Evolutionary conservation across 2,113 vertebrate genomes (phyloP).

Genomic region (cat (Felis catus)): DNA sequence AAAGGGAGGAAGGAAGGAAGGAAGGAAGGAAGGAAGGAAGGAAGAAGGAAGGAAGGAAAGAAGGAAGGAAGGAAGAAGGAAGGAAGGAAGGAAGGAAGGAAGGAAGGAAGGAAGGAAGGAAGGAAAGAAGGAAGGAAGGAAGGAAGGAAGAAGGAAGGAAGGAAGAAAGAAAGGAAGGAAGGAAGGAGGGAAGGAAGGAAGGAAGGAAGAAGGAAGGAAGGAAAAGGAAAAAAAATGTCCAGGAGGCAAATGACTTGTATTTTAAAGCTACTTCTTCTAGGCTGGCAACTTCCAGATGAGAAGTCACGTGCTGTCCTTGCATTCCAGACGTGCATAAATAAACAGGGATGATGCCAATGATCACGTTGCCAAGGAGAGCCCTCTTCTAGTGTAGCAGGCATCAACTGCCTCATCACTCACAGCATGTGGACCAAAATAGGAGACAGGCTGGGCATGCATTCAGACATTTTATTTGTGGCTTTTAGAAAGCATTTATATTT

Average conservation of each 20-base stretch:
- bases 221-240: not conserved
- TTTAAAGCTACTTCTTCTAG: not conserved
- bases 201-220: no score
- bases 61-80: no score
- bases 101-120: accelerated
- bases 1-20: not conserved
- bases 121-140: accelerated
- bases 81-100: no score
- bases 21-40: no score
- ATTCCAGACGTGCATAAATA: not conserved
- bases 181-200: not conserved
- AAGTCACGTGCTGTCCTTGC: not conserved
- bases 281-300: not conserved
- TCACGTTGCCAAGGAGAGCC: accelerated
- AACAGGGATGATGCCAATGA: accelerated
- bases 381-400: accelerated
- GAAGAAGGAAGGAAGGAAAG: not conserved
- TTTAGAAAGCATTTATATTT: constrained; percentile 53
- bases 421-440: not conserved
- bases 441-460: not conserved
- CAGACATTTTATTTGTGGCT: not conserved
- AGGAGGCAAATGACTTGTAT: not conserved
- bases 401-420: not conserved
- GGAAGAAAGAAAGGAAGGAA: no score
- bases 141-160: accelerated